phyloP scores from a whole-genome alignment of 2,888 invertebrate species.

The Caenorhabditis wallacei region DNA sequence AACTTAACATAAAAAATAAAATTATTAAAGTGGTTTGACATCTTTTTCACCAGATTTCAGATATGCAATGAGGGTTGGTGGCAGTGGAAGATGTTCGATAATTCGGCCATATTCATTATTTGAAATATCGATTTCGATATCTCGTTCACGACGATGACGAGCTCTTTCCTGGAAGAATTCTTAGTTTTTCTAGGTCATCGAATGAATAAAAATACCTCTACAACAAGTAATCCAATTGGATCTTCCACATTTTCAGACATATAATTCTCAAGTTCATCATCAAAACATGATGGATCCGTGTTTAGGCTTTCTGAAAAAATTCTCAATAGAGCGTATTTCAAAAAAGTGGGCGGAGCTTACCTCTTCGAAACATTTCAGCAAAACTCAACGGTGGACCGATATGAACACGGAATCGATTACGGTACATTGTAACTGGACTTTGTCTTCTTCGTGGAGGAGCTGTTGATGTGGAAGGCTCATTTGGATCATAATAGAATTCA shows the following conservation, averaged over 20 bases:
- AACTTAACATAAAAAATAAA: too few relatives aligned
- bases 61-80: not conserved
- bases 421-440: too few relatives aligned
- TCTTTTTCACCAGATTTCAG: too few relatives aligned
- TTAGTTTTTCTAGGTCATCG: too few relatives aligned
- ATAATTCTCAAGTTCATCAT: too few relatives aligned
- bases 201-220: too few relatives aligned
- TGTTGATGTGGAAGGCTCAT: conserved; percentile 3
- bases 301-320: too few relatives aligned
- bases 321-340: too few relatives aligned
- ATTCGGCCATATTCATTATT: not conserved
- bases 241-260: too few relatives aligned
- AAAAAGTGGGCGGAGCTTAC: not conserved
- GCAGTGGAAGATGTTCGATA: not conserved
- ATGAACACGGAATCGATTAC: not conserved
- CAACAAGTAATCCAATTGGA: too few relatives aligned
- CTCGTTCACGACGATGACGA: not conserved
- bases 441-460: not conserved
- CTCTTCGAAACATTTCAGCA: not conserved
- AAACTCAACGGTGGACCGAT: not conserved
- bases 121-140: not conserved
- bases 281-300: too few relatives aligned
- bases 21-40: too few relatives aligned
- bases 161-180: not conserved
- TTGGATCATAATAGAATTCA: not conserved